Base-by-base conservation (phyloP, 2,797 vertebrate genomes). In the Rhinella marina region DNA sequence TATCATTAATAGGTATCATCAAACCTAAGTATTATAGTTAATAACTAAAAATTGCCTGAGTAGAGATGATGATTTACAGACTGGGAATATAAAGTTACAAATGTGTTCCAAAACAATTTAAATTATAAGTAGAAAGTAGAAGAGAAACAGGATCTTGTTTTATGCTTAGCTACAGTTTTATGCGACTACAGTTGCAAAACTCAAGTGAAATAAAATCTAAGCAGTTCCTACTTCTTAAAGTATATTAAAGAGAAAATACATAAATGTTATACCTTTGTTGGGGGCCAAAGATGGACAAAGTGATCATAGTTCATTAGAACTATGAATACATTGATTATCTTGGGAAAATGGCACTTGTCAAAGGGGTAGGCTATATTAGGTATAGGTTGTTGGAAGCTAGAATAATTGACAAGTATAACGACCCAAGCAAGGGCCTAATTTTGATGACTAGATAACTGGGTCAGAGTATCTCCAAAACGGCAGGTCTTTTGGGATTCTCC, bases 1-100 rank as follows among this genome's bases (percentile, higher is more conserved):
- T 52, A 73, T 81, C 82, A 85, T 85, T 88, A 88, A 88, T 85
- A 32, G 77, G 32, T 64, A 81, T 88, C 82, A 88, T 88, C 77
- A 88, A 88, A 85, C 25, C 54, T 78, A 84, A 88, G 76, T 84
- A 85, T 61, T 62, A 73, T 72, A 52, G 61, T 88, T 88, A 88
- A 84, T 85, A 85, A 84, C 76, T 81, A 52, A 85, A 72, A 85
- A 59, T 81, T 56, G 19, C 41, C 84, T 62, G 80, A 73, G n/a
- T 27, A 48, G 50, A 50, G 77, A 85, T 72, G 77, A 54, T 85
- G 82, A 88, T 88, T 85, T 85, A 75, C 32, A 81, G 59, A 88
- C 62, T 17, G 29, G 54, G 16, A 29, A 83, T 88, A 84, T 88
- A 88, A 85, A 73, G 64, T 84, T 32, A 64, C 27, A 57, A 56